These are phyloP conservation scores for Piezodorus guildinii DNA, from an alignment of 1,140 invertebrate species.

Conservation along the genomic window DNA sequence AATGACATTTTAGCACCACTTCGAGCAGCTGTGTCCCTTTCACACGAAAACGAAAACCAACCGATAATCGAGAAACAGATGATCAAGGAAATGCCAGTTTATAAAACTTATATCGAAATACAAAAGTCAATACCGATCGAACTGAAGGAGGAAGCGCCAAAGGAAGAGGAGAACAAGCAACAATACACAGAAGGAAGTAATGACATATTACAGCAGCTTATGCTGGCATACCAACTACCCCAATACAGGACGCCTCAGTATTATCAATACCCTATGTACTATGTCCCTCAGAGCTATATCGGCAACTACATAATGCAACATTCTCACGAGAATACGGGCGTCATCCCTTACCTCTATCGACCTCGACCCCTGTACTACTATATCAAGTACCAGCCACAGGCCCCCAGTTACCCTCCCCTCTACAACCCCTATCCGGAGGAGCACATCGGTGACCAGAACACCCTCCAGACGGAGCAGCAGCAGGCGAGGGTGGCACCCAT, in stretches of 20 bases:
- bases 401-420: not conserved
- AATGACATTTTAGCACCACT: slow-evolving; percentile 35
- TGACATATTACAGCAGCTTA: slow-evolving; percentile 21
- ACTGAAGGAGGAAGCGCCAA: slow-evolving; percentile 19
- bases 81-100: slow-evolving; percentile 22
- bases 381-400: slow-evolving; percentile 6
- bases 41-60: slow-evolving; percentile 31
- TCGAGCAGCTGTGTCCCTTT: slow-evolving; percentile 36
- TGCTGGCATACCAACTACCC: slow-evolving; percentile 16
- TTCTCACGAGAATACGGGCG: slow-evolving; percentile 19
- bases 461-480: not conserved
- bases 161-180: not conserved
- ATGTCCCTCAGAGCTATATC: slow-evolving; percentile 16
- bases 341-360: slow-evolving; percentile 1
- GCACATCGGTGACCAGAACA: not conserved
- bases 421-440: not conserved
- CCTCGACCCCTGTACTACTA: not conserved
- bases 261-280: slow-evolving; percentile 17
- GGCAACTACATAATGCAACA: slow-evolving; percentile 23
- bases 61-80: slow-evolving; percentile 23
- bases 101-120: slow-evolving; percentile 27
- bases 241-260: not conserved
- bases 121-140: slow-evolving; percentile 28
- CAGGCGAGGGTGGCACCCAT: slow-evolving; percentile 15
- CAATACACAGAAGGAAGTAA: not conserved